These are phyloP conservation scores for Drosophila ogumai DNA, from an alignment of 1,140 invertebrate genomes.

Conservation along the genomic window DNA sequence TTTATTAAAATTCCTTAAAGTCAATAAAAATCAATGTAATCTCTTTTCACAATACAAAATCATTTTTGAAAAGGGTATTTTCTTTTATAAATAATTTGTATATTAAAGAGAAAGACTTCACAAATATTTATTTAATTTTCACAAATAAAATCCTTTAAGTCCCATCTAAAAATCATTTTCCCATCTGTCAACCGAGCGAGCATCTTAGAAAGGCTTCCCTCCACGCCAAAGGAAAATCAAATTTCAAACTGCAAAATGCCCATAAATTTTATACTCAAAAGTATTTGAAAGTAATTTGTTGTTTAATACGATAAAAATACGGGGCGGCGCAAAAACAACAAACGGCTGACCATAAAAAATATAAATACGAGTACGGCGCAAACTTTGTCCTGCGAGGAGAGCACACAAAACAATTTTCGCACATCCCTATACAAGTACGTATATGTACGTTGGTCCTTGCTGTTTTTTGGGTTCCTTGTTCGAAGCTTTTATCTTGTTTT, in stretches of 20 bases:
- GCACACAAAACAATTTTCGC: constrained; percentile 65
- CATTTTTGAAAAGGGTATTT: no score
- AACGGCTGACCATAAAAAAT: constrained; percentile 64
- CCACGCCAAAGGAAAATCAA: constrained; percentile 38
- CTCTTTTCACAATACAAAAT: neutral
- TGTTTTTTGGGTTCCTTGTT: constrained; percentile 42
- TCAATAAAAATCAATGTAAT: neutral
- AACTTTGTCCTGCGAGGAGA: constrained; percentile 53
- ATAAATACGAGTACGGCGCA: constrained; percentile 47
- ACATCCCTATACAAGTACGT: constrained; percentile 22
- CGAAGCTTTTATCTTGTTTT: constrained; percentile 62
- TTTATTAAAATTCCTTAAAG: neutral
- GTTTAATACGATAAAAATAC: constrained; percentile 58
- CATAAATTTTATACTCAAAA: constrained; percentile 67
- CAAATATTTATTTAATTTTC: neutral
- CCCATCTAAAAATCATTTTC: constrained; percentile 5
- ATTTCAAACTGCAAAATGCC: constrained; percentile 41
- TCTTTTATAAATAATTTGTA: neutral
- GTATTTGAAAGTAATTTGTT: constrained; percentile 76
- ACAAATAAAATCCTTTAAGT: neutral
- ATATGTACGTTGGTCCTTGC: constrained; percentile 2
- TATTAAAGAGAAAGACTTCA: neutral
- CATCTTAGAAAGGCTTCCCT: neutral
- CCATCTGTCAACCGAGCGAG: constrained; percentile 4
- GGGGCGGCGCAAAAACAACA: constrained; percentile 18